Base-by-base conservation (phyloP, 2,113 vertebrate genomes). In the Odobenus rosmarus region DNA sequence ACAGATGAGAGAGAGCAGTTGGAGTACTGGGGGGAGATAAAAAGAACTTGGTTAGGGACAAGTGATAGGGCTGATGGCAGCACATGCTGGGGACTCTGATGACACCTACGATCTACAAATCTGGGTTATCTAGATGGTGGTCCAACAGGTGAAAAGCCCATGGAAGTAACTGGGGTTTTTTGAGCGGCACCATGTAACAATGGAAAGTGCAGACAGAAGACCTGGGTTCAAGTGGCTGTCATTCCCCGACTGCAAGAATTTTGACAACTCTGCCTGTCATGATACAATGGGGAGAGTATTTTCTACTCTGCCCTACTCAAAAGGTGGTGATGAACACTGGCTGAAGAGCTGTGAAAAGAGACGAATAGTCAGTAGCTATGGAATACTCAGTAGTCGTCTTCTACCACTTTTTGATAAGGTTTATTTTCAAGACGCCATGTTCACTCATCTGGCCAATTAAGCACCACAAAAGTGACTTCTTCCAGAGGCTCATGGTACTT, bases 351-450 rank as follows among this genome's bases (percentile, higher is more conserved):
- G 8, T 55, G 49, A 77, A 67, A 64, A 93, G 88, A 57, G 21
- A 55, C 13, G 8, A 24, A 84, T 7, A 86, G 71, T 19, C 21
- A 57, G 26, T 57, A 39, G 36, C 23, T 59, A 31, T 6, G 57
- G 46, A 59, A 33, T 39, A 28, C 15, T 74, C 36, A 80, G 7
- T 16, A 42, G 5, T 83, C 55, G 36, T 74, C n/a, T 77, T 85
- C n/a, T 36, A 24, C n/a, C 6, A n/a, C 21, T 67, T 88, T 79
- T 81, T 46, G 36, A 71, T 64, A 76, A 93, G 14, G 33, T 93
- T 55, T 81, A 81, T 95, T 95, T 90, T 72, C 21, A 92, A 93
- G 82, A 89, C n/a, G 26, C 7, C 46, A 86, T 12, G 33, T 88
- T 82, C 67, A 15, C 42, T 61, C 57, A 13, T 61, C 33, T 79